These are phyloP conservation scores for Pollenia labialis DNA, from an alignment of 2,888 invertebrate genomes.

Conservation along the genomic window DNA sequence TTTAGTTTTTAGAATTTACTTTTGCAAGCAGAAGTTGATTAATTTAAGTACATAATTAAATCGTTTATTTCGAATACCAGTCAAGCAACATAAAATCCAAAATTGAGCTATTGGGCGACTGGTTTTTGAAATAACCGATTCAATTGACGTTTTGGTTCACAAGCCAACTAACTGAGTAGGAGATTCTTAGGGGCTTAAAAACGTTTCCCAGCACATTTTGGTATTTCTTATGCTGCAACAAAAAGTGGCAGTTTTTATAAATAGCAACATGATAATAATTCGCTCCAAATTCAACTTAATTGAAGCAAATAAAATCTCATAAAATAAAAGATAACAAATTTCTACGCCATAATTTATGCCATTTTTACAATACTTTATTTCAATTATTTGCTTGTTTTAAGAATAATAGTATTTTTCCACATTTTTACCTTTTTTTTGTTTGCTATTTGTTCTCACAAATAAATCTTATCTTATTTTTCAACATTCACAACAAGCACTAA, in stretches of 20 bases:
- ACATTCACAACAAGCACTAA: background rate
- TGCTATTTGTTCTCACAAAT: background rate
- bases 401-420: constrained; percentile 16
- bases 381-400: constrained; percentile 18
- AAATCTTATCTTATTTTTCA: constrained; percentile 3
- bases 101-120: too few relatives aligned
- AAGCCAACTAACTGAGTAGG: too few relatives aligned
- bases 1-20: too few relatives aligned
- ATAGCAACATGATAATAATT: constrained; percentile 11
- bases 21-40: too few relatives aligned
- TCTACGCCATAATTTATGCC: constrained; percentile 15
- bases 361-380: constrained; percentile 8
- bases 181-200: too few relatives aligned
- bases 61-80: too few relatives aligned
- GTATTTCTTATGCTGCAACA: background rate
- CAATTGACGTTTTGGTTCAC: too few relatives aligned
- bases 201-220: too few relatives aligned
- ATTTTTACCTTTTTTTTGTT: background rate
- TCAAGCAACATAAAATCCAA: too few relatives aligned
- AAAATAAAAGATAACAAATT: constrained; percentile 29
- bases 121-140: too few relatives aligned
- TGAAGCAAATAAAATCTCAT: constrained; percentile 17
- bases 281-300: constrained; percentile 15
- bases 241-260: background rate
- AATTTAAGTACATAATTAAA: too few relatives aligned